Base-by-base conservation (phyloP, 2,888 invertebrate species). In the Hypomecis atomaria region DNA sequence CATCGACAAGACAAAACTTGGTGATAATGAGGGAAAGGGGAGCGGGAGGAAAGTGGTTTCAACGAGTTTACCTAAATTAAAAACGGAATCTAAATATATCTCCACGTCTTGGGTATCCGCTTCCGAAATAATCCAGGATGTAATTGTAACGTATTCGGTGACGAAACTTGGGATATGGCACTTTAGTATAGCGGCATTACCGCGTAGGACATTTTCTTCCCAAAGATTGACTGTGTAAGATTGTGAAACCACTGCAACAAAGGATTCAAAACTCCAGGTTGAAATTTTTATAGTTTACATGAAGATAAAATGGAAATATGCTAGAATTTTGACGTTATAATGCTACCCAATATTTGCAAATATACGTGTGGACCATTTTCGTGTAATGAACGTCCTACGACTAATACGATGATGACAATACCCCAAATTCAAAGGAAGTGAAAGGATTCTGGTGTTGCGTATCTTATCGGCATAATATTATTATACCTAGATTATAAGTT, bases 141-240 rank as follows among this genome's bases (percentile, higher is more conserved):
- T 95, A 78, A 97, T 96, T 83, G 94, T 94, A 78, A 98, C 97
- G 93, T 97, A 98, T 93, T 98, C 98, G 84, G 97, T 96, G 80
- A 97, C 97, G 93, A 98, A 98, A 94, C 97, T 97, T 81, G 98
- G 97, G 89, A 98, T 97, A 91, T 97, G 97, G 94, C 98, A 98
- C 94, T 98, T 97, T 81, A 98, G 93, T 88, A 97, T 96, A 78
- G 97, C 98, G 78, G 97, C 96, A 92, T 98, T 98, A 80, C 97
- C 97, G 83, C 96, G 95, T 78, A 98, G 94, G 71, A 98, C 97
- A 90, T 97, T 97, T 90, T 98, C 97, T 88, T 97, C 97, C 97
- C 97, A 97, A 80, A 98, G 96, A 93, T 97, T 97, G 78, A 97
- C 96, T 79, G 95, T 96, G 93, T 97, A 98, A 68, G 95, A 94